Percentiles rank a stretch among this genome's conserved stretches.
These are phyloP conservation scores for Dexiosoma caninum DNA, from an alignment of 2,888 invertebrate genomes.

Conservation along the genomic window DNA sequence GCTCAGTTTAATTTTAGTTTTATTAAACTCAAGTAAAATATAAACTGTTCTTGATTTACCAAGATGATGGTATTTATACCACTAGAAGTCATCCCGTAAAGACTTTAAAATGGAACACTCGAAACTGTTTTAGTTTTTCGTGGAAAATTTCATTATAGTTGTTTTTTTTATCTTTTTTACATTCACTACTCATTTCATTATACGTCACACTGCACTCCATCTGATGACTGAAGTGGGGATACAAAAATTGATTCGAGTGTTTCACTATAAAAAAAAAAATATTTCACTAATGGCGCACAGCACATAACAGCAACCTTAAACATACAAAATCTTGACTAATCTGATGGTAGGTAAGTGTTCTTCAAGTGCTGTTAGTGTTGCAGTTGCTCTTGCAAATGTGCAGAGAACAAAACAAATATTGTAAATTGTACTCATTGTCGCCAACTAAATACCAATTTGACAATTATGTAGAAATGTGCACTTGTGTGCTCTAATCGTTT, in stretches of 20 bases:
- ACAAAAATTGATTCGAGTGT: constrained; percentile 26
- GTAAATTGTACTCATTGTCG: constrained; percentile 63
- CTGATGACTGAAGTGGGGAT: constrained; percentile 28
- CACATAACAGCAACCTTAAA: constrained; percentile 10
- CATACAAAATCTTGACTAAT: constrained; percentile 53
- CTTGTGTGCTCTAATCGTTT: background rate
- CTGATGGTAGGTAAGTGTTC: constrained; percentile 43
- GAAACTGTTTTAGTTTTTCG: constrained; percentile 42
- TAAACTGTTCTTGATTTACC: no score
- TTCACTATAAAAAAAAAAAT: background rate
- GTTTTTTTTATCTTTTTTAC: constrained; percentile 8
- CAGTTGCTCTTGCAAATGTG: constrained; percentile 1
- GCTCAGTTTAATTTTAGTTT: no score
- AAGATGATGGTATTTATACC: no score
- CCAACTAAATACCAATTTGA: constrained; percentile 65
- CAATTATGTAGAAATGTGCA: constrained; percentile 50
- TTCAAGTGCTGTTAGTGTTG: constrained; percentile 38
- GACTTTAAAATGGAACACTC: no score
- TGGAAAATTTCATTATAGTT: constrained; percentile 34
- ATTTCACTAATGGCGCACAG: constrained; percentile 10
- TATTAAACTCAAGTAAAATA: no score
- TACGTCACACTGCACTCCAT: constrained; percentile 39
- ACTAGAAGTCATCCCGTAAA: background rate
- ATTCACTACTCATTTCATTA: constrained; percentile 28
- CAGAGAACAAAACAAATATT: constrained; percentile 47